phyloP scores from a whole-genome alignment of 2,113 vertebrate species.

The Vimba vimba region DNA sequence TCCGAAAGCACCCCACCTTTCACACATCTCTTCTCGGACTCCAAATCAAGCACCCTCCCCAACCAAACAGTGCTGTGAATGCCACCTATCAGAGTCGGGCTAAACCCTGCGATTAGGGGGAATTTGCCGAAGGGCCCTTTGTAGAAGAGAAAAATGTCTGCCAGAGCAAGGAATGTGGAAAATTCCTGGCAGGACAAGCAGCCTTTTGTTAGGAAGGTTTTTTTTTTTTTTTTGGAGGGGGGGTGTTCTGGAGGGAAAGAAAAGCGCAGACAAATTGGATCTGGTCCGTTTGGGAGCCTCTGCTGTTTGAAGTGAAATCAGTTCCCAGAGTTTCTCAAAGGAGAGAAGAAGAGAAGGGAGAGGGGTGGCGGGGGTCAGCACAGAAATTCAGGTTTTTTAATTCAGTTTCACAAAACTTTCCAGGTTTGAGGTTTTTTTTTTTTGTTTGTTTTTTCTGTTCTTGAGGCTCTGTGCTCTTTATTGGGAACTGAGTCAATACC shows the following conservation, averaged over 20 bases:
- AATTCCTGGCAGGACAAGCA: constrained; percentile 95
- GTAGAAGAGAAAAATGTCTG: constrained; percentile 95
- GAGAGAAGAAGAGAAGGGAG: constrained; percentile 35
- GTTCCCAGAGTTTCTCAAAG: constrained; percentile 71
- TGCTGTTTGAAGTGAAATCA: constrained; percentile 87
- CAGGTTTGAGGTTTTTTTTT: constrained; percentile 19
- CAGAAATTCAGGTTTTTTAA: constrained; percentile 61
- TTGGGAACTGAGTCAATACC: constrained; percentile 37
- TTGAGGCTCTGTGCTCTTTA: constrained; percentile 43
- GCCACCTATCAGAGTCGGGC: constrained; percentile 90
- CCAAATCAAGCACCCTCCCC: constrained; percentile 62
- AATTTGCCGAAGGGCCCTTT: constrained; percentile 94
- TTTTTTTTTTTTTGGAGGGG: constrained; percentile 42
- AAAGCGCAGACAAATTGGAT: constrained; percentile 90
- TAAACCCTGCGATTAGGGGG: constrained; percentile 93
- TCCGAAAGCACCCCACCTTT: constrained; percentile 79
- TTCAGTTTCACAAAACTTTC: constrained; percentile 58
- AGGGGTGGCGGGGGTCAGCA: constrained; percentile 35
- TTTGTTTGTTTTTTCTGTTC: constrained; percentile 41
- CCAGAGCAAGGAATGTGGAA: constrained; percentile 94
- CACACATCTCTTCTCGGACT: constrained; percentile 79
- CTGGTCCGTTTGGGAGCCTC: constrained; percentile 77
- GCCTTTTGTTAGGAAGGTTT: constrained; percentile 87
- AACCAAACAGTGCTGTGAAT: constrained; percentile 88
- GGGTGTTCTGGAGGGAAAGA: constrained; percentile 89